Percentiles rank a stretch among this genome's conserved stretches.
Evolutionary conservation across 2,113 vertebrate genomes (phyloP).

Genomic region (Nothocercus julius): DNA sequence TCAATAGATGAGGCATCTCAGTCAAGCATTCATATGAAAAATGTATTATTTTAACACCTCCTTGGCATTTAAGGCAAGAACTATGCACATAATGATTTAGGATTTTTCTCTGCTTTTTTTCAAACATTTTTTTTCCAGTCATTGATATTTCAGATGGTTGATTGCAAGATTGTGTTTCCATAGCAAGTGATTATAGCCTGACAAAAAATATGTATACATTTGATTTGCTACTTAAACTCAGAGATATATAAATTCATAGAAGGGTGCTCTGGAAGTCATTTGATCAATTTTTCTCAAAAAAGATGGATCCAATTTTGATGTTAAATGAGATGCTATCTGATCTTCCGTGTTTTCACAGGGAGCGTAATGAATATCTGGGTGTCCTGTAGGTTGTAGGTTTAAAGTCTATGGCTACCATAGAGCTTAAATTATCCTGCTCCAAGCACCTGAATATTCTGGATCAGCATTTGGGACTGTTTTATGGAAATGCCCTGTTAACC

Average conservation of each 20-base stretch:
- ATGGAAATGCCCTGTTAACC: background rate
- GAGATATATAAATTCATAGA: background rate
- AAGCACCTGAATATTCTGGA: background rate
- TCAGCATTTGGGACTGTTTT: background rate
- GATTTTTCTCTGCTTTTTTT: background rate
- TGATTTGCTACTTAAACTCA: background rate
- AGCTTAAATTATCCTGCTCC: background rate
- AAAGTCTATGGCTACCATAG: background rate
- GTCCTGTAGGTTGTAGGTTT: background rate
- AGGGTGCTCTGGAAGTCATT: background rate
- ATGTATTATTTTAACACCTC: background rate
- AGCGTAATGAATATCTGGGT: background rate
- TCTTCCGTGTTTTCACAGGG: background rate
- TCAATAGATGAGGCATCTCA: background rate
- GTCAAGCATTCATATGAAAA: background rate
- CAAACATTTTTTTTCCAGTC: background rate
- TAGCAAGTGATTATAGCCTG: background rate
- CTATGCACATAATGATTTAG: background rate
- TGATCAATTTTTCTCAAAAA: background rate
- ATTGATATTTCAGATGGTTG: background rate
- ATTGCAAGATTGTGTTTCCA: background rate
- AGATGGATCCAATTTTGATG: background rate
- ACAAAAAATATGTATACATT: background rate
- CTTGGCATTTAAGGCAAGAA: background rate
- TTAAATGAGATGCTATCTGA: background rate